Conservation (phyloP, 2,888 invertebrate species). For the Trichopria drosophilae region DNA sequence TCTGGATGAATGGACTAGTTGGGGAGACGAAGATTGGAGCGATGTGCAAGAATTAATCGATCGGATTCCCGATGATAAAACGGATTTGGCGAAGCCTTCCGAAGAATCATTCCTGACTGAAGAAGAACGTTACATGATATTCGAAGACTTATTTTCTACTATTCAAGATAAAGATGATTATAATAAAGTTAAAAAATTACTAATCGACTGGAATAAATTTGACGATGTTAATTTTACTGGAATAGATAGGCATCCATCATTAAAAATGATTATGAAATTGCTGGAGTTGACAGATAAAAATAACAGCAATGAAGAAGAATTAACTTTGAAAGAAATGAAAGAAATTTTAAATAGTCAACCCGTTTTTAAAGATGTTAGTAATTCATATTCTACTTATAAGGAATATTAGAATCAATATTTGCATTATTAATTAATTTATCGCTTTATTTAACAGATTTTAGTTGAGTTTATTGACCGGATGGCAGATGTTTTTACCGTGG, state of each 20-base stretch:
- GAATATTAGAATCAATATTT: constrained; percentile 12
- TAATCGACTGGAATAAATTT: constrained; percentile 42
- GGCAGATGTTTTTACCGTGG: constrained; percentile 36
- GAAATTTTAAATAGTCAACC: constrained; percentile 42
- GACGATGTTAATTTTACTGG: constrained; percentile 33
- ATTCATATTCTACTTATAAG: constrained; percentile 7
- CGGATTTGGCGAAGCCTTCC: not conserved
- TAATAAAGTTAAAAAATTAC: constrained; percentile 40
- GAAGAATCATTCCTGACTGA: constrained; percentile 36
- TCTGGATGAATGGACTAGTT: constrained; percentile 19
- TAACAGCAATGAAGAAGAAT: constrained; percentile 34
- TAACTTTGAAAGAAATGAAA: constrained; percentile 46
- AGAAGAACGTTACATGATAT: constrained; percentile 43
- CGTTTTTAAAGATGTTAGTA: constrained; percentile 41
- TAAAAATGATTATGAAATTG: constrained; percentile 40
- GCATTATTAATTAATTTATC: constrained; percentile 5
- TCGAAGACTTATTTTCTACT: constrained; percentile 39
- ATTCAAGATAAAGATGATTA: constrained; percentile 43
- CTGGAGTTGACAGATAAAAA: constrained; percentile 34
- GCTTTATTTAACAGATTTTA: constrained; percentile 39
- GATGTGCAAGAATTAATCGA: constrained; percentile 6
- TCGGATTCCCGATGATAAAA: not conserved
- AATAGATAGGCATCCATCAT: constrained; percentile 42
- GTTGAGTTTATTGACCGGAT: constrained; percentile 42
- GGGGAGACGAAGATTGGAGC: constrained; percentile 26